Evolutionary conservation across 2,888 invertebrate species (phyloP).

Genomic region (Orchesella flavescens): DNA sequence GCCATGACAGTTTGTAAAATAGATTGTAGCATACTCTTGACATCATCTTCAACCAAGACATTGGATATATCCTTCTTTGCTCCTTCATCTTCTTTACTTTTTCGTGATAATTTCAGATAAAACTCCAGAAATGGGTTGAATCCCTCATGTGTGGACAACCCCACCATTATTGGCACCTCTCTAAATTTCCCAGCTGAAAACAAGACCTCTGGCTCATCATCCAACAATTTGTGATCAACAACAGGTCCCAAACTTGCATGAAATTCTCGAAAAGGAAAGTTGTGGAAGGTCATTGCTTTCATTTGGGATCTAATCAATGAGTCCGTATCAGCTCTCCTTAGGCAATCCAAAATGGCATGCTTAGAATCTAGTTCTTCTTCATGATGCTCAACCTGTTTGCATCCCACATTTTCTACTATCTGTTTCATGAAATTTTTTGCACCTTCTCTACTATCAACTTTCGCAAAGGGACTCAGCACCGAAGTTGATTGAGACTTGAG

Average conservation of each 20-base stretch:
- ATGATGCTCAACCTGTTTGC: neutral
- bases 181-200: constrained; percentile 61
- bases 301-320: constrained; percentile 62
- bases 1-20: constrained; percentile 61
- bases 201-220: constrained; percentile 60
- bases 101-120: constrained; percentile 56
- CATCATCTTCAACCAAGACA: constrained; percentile 43
- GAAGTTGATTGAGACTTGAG: constrained; percentile 60
- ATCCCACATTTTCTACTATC: constrained; percentile 40
- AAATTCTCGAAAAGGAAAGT: constrained; percentile 45
- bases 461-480: constrained; percentile 50
- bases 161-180: constrained; percentile 67
- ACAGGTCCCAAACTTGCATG: constrained; percentile 59
- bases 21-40: constrained; percentile 39
- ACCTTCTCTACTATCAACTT: constrained; percentile 40
- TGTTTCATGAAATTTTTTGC: constrained; percentile 37
- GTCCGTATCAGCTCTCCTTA: constrained; percentile 56
- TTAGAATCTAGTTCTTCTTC: neutral
- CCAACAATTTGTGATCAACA: constrained; percentile 61
- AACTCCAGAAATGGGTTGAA: constrained; percentile 68
- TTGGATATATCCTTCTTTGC: neutral
- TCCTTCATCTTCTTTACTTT: constrained; percentile 35
- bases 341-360: constrained; percentile 55
- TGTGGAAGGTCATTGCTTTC: constrained; percentile 61
- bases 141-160: constrained; percentile 67